A percentile compares a stretch with the other conserved stretches of the same genome.
Evolutionary conservation across 2,113 vertebrate species (phyloP).

Genomic region (Cromileptes altivelis): DNA sequence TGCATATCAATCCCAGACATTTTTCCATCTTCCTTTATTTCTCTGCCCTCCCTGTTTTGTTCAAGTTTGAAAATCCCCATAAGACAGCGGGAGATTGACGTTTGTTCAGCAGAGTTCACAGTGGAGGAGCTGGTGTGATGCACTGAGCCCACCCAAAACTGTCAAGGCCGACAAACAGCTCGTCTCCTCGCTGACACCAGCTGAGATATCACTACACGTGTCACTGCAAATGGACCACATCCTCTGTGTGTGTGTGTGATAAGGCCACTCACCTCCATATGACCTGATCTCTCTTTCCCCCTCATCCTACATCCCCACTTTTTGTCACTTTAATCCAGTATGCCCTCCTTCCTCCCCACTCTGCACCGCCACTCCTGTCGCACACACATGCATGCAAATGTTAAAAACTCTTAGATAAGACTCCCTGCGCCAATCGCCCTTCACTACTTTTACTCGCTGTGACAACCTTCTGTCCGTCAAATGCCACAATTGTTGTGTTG

Average conservation of each 20-base stretch:
- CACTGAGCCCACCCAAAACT: conserved; percentile 78
- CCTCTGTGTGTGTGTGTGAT: conserved; percentile 77
- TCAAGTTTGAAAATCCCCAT: conserved; percentile 74
- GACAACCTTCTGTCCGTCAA: conserved; percentile 81
- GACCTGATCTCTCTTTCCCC: conserved; percentile 67
- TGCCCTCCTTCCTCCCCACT: neutral
- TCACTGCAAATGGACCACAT: conserved; percentile 80
- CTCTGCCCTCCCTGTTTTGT: conserved; percentile 60
- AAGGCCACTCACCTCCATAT: conserved; percentile 79
- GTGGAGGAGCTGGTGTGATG: conserved; percentile 72
- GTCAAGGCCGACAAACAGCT: conserved; percentile 81
- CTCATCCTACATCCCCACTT: conserved; percentile 11
- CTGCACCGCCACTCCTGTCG: neutral
- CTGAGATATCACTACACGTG: conserved; percentile 73
- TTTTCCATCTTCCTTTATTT: conserved; percentile 28
- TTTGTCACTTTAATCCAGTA: conserved; percentile 59
- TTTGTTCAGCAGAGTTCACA: conserved; percentile 80
- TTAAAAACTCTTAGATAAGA: conserved; percentile 63
- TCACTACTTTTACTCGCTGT: conserved; percentile 65
- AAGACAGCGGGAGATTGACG: conserved; percentile 75
- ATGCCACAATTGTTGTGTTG: conserved; percentile 49
- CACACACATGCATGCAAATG: conserved; percentile 53
- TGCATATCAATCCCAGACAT: conserved; percentile 20
- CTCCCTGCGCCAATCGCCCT: conserved; percentile 74
- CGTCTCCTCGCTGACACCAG: conserved; percentile 69